These are phyloP conservation scores for Laodelphax striatellus DNA, from an alignment of 1,140 invertebrate species.

Conservation along the genomic window DNA sequence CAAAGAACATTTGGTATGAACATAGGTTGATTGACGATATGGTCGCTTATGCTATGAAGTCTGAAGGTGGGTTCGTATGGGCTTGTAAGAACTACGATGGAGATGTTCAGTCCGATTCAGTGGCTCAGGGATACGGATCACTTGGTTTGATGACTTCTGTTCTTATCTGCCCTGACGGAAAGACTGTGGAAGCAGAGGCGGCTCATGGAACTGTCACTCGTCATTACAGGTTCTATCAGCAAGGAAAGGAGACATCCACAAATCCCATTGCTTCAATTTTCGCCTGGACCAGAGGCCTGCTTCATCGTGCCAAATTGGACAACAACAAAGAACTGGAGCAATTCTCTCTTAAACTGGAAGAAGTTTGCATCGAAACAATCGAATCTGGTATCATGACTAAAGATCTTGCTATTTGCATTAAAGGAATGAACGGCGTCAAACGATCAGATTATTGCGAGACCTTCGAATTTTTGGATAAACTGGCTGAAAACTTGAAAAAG, in stretches of 20 bases:
- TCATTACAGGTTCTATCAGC: conserved; percentile 87
- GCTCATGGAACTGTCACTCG: conserved; percentile 96
- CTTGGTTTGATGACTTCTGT: conserved; percentile 94
- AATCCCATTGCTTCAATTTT: conserved; percentile 99
- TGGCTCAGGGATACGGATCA: conserved; percentile 90
- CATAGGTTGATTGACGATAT: conserved; percentile 98
- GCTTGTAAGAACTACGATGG: conserved; percentile 99
- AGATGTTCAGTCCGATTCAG: conserved; percentile 95
- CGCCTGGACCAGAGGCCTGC: conserved; percentile 88
- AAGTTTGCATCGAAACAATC: conserved; percentile 88
- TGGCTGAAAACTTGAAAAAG: conserved; percentile 83
- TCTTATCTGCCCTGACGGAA: conserved; percentile 87
- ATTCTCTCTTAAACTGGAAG: conserved; percentile 76
- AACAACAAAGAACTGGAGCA: conserved; percentile 60
- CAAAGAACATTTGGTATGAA: conserved; percentile 87
- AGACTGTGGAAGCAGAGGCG: conserved; percentile 94
- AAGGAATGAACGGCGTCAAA: conserved; percentile 75
- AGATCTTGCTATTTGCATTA: conserved; percentile 96
- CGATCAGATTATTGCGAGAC: conserved; percentile 90
- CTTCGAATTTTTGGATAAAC: conserved; percentile 93
- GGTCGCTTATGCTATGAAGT: conserved; percentile 98
- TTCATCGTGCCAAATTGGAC: conserved; percentile 88
- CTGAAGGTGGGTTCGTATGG: conserved; percentile 97
- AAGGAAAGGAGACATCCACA: conserved; percentile 94
- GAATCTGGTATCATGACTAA: conserved; percentile 96